phyloP scores from a whole-genome alignment of 2,113 vertebrate genomes.

The Lepus americanus region DNA sequence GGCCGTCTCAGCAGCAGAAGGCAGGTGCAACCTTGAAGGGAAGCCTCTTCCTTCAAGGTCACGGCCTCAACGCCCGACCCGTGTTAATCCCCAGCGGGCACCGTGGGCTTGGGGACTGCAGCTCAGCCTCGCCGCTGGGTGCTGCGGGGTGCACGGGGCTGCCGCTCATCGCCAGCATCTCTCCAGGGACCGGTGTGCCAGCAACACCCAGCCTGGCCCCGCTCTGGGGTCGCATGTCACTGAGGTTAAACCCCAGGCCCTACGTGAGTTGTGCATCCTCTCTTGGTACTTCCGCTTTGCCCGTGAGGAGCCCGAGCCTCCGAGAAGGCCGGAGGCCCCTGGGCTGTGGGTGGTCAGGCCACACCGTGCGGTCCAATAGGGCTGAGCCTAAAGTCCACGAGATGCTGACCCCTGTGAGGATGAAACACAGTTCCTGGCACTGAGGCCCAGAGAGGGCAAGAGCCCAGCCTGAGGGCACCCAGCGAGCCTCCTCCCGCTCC shows the following conservation, averaged over 20 bases:
- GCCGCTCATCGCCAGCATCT: not conserved
- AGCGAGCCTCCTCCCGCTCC: not conserved
- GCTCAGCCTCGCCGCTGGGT: not conserved
- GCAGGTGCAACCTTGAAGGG: not conserved
- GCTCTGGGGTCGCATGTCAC: not conserved
- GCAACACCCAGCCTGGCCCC: not conserved
- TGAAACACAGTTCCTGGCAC: not conserved
- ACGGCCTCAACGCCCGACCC: not conserved
- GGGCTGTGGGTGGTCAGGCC: not conserved
- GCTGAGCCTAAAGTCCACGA: not conserved
- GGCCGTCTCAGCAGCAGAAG: not conserved
- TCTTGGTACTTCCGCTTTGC: not conserved
- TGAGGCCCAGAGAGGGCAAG: constrained; percentile 23
- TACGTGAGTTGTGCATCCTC: not conserved
- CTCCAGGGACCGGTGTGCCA: rapidly evolving
- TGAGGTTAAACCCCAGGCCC: not conserved
- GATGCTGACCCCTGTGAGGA: not conserved
- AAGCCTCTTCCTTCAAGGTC: not conserved
- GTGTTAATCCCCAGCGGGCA: not conserved
- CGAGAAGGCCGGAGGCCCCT: not conserved
- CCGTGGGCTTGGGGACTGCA: no score
- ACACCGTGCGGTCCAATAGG: not conserved
- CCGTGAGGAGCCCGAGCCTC: not conserved
- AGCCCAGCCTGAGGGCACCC: not conserved
- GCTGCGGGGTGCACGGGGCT: not conserved